A percentile compares a stretch with the other conserved stretches of the same genome.
Evolutionary conservation across 2,113 vertebrate genomes (phyloP).

Genomic region (Pyxicephalus adspersus): DNA sequence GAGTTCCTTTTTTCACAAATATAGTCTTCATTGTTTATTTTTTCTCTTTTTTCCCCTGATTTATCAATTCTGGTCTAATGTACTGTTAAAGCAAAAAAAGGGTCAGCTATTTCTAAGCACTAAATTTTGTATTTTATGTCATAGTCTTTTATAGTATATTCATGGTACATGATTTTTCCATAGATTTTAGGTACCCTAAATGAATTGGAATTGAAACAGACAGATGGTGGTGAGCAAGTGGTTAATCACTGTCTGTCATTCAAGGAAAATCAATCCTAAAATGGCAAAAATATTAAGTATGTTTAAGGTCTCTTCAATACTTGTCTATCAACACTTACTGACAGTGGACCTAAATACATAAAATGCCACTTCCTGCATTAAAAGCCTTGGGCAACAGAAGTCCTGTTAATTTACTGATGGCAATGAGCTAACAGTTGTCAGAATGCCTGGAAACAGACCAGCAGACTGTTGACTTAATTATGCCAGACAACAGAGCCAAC

Average conservation of each 20-base stretch:
- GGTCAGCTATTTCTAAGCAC: too few relatives aligned
- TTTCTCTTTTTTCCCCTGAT: too few relatives aligned
- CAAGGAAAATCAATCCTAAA: neutral
- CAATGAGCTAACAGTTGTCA: conserved; percentile 66
- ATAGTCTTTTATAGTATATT: too few relatives aligned
- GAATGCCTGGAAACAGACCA: conserved; percentile 65
- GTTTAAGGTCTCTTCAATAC: neutral
- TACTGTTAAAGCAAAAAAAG: too few relatives aligned
- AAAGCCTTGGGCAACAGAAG: conserved; percentile 59
- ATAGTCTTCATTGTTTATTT: too few relatives aligned
- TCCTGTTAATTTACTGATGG: conserved; percentile 62
- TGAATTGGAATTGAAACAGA: too few relatives aligned
- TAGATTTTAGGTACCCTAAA: too few relatives aligned
- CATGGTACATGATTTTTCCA: too few relatives aligned
- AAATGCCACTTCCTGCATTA: conserved; percentile 56
- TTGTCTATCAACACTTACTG: conserved; percentile 23
- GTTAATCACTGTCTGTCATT: conserved; percentile 3
- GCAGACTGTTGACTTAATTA: conserved; percentile 71
- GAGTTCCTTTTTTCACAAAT: too few relatives aligned
- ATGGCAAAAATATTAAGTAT: neutral
- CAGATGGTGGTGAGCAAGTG: neutral
- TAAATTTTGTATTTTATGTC: too few relatives aligned
- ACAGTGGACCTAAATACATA: conserved; percentile 53
- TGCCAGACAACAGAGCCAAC: conserved; percentile 65
- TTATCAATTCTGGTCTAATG: too few relatives aligned